Evolutionary conservation across 2,113 vertebrate genomes (phyloP), one percentile per base, ranked within the genome.

Genomic region (Thomomys bottae): DNA sequence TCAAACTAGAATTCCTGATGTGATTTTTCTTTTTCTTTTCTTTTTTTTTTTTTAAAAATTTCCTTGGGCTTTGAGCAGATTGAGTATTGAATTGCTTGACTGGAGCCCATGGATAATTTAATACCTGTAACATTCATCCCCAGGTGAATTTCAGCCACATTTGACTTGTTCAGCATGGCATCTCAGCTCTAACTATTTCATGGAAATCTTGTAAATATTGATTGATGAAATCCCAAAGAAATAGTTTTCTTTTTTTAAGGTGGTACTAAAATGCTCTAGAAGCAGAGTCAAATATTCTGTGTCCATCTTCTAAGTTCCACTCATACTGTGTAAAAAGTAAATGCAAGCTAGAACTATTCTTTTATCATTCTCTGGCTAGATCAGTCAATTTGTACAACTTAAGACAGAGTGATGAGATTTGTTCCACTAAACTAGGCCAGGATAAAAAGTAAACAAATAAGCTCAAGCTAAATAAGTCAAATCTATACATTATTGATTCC

Each of bases 201-300:
- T 85, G 57, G 92, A 91, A 97, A 97, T 96, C 95, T 96, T 97
- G 93, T 97, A 97, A 97, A 96, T 97, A 97, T 96, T 10, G 49
- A 96, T 94, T 89, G 83, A 96, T 95, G 61, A 96, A 97, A 97
- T 97, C 90, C 73, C 94, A 96, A 77, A 92, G 93, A 97, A 97
- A 91, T 87, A 14, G 91, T 93, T 94, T 88, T 93, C 84, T 28
- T 96, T 49, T 49, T 49, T 49, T 49, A 49, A 49, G 14, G 20
- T 5, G 76, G 73, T 87, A 91, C 66, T 8, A 4, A 91, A 96
- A 95, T 77, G 34, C 24, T 90, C 12, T 57, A 8, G n/a, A 89
- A 89, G 38, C 67, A 38, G 79, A 87, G 18, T 36, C 0, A 8
- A 2, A 20, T 83, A n/a, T 67, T 45, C 21, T 91, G 45, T 81